Evolutionary conservation across 2,113 vertebrate genomes (phyloP).

Genomic region (Neotoma lepida): DNA sequence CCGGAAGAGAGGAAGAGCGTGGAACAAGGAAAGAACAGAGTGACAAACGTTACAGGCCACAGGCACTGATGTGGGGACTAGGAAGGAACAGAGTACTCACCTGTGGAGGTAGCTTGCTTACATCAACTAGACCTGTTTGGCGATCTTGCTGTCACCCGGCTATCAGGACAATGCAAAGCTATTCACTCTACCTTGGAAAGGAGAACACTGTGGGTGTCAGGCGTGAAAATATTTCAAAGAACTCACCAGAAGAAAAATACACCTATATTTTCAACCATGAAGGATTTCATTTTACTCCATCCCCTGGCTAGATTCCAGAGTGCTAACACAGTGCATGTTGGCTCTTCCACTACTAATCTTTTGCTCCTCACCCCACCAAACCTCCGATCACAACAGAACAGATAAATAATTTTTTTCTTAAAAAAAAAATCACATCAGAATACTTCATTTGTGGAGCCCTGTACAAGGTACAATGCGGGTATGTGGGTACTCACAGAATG

Average conservation of each 20-base stretch:
- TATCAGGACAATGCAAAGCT: conserved; percentile 42
- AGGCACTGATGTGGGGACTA: conserved; percentile 57
- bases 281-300: neutral
- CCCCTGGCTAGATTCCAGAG: neutral
- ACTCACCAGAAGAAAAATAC: neutral
- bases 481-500: neutral
- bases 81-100: neutral
- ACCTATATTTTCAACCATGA: neutral
- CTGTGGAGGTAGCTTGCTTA: conserved; percentile 37
- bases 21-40: neutral
- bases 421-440: neutral
- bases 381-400: neutral
- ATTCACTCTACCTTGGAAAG: neutral
- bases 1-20: neutral
- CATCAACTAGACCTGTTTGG: neutral
- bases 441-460: neutral
- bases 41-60: neutral
- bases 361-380: too few relatives aligned
- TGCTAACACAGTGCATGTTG: too few relatives aligned
- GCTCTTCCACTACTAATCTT: neutral
- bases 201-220: neutral
- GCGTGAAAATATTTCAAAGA: conserved; percentile 7
- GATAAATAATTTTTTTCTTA: neutral
- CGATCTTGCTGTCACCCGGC: neutral
- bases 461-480: neutral